Percentiles rank a stretch among this genome's conserved stretches.
These are phyloP conservation scores for Erithacus rubecula DNA, from an alignment of 2,797 vertebrate genomes.

Conservation along the genomic window DNA sequence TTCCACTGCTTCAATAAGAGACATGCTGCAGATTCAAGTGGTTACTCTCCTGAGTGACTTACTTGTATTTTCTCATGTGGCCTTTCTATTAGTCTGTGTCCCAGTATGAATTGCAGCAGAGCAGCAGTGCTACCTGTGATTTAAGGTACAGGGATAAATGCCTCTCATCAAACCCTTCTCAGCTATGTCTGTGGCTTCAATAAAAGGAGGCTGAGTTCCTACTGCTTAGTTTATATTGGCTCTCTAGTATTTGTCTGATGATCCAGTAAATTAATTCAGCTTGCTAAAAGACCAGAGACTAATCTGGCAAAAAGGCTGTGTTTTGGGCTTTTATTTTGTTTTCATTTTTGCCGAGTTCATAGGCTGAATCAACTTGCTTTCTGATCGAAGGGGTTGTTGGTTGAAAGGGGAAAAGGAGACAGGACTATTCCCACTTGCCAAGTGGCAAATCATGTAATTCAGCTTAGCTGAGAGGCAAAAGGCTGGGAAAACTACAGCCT, in stretches of 20 bases:
- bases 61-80: not conserved
- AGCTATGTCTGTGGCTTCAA: not conserved
- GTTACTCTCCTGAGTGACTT: not conserved
- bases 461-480: not conserved
- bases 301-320: not conserved
- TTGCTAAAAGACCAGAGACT: not conserved
- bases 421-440: not conserved
- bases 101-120: not conserved
- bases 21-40: not conserved
- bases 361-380: not conserved
- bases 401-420: not conserved
- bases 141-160: not conserved
- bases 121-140: not conserved
- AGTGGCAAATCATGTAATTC: not conserved
- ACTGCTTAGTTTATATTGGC: not conserved
- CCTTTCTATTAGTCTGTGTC: not conserved
- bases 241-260: slow-evolving; percentile 30
- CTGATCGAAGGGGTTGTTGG: not conserved
- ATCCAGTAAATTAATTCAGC: not conserved
- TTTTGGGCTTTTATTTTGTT: not conserved
- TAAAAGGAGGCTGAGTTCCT: not conserved
- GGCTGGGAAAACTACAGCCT: not conserved
- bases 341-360: not conserved
- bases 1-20: not conserved
- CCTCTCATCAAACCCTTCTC: not conserved